A percentile compares a stretch with the other conserved stretches of the same genome.
Evolutionary conservation across 1,140 invertebrate species (phyloP).

Genomic region (Eulimnadia texana): DNA sequence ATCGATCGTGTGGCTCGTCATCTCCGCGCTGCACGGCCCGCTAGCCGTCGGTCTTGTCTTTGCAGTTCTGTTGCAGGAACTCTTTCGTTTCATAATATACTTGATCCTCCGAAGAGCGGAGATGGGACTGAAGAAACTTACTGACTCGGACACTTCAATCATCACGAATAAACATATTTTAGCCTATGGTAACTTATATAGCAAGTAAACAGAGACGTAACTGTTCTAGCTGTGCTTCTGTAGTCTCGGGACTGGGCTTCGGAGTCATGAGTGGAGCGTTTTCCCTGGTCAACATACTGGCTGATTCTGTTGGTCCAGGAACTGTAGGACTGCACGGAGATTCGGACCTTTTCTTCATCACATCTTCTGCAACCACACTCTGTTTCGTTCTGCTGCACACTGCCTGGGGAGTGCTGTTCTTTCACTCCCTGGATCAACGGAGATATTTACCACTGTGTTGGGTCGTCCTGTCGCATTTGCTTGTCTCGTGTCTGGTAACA

Average conservation of each 20-base stretch:
- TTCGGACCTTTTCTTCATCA: conserved; percentile 64
- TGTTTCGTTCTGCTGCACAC: conserved; percentile 84
- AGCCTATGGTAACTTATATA: conserved; percentile 51
- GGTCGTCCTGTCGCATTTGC: conserved; percentile 68
- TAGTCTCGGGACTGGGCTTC: conserved; percentile 83
- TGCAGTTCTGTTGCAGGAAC: conserved; percentile 36
- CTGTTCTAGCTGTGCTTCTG: too few relatives aligned
- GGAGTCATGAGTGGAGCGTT: conserved; percentile 90
- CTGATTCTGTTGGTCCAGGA: conserved; percentile 82
- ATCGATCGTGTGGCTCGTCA: conserved; percentile 73
- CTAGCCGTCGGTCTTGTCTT: conserved; percentile 36
- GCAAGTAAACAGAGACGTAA: conserved; percentile 7
- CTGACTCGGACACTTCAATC: conserved; percentile 50
- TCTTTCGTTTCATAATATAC: conserved; percentile 63
- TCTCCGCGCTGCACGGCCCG: conserved; percentile 57
- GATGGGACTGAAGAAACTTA: conserved; percentile 70
- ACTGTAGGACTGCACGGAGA: conserved; percentile 83
- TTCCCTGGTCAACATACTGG: conserved; percentile 81
- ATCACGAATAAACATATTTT: conserved; percentile 76
- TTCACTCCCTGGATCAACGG: conserved; percentile 66
- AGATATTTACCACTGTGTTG: conserved; percentile 52
- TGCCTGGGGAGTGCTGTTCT: conserved; percentile 91
- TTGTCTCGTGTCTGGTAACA: conserved; percentile 62
- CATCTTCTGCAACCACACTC: conserved; percentile 71
- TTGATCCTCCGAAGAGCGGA: conserved; percentile 67